These are phyloP conservation scores for Oreotrochilus melanogaster DNA, from an alignment of 2,113 vertebrate species.

Conservation along the genomic window DNA sequence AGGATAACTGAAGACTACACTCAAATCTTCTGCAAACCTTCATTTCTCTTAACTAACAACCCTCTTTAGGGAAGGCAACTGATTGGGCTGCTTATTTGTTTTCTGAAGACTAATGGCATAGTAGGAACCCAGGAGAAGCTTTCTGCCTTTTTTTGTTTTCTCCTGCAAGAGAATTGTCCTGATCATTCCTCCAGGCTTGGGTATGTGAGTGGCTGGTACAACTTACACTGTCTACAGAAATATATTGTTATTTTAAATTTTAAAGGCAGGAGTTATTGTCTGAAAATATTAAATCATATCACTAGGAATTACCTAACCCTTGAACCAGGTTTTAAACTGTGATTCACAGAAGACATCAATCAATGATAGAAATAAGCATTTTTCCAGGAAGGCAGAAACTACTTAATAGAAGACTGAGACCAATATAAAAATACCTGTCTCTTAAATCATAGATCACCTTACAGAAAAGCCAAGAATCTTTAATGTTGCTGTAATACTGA, in stretches of 20 bases:
- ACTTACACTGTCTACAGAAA: background rate
- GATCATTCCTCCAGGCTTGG: background rate
- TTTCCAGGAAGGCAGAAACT: conserved; percentile 55
- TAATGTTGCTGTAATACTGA: conserved; percentile 26
- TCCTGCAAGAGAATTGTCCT: background rate
- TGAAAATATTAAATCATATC: conserved; percentile 40
- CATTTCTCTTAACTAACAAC: background rate
- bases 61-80: background rate
- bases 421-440: conserved; percentile 12
- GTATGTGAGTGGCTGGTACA: background rate
- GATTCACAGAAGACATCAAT: conserved; percentile 34
- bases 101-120: background rate
- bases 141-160: background rate
- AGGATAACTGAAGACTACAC: background rate
- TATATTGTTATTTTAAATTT: background rate
- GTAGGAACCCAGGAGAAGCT: background rate
- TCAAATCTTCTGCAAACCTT: background rate
- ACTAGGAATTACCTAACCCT: conserved; percentile 46
- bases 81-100: background rate
- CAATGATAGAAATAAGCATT: conserved; percentile 41
- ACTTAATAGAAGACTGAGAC: conserved; percentile 12
- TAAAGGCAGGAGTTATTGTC: background rate
- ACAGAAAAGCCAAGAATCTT: conserved; percentile 46
- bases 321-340: conserved; percentile 34
- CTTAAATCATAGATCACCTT: conserved; percentile 37